Conservation (phyloP, 2,888 invertebrate species). For the Pollenia amentaria region DNA sequence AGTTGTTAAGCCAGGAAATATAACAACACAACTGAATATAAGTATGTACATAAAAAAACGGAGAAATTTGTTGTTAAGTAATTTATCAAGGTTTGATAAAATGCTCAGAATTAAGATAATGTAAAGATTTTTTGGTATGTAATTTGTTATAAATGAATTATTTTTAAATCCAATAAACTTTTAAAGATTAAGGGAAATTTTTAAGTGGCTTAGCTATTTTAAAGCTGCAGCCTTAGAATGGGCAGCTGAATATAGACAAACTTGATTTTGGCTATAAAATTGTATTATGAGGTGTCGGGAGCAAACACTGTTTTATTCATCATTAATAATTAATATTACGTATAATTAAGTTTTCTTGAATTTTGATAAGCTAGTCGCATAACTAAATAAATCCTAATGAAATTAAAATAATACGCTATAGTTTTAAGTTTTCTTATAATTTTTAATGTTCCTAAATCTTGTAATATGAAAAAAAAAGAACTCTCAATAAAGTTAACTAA, state of each 20-base stretch:
- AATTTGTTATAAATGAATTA: neutral
- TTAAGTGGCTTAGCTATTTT: neutral
- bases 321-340: too few species aligned
- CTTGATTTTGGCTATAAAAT: too few species aligned
- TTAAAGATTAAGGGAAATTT: neutral
- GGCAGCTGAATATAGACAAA: neutral
- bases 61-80: conserved; percentile 51
- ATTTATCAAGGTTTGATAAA: conserved; percentile 61
- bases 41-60: conserved; percentile 3
- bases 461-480: too few species aligned
- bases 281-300: too few species aligned
- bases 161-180: neutral
- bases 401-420: too few species aligned
- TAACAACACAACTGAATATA: conserved; percentile 6
- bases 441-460: too few species aligned
- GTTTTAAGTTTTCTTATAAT: too few species aligned
- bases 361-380: too few species aligned
- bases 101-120: neutral
- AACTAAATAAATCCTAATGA: too few species aligned
- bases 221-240: neutral
- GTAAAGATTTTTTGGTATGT: neutral
- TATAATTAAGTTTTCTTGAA: too few species aligned
- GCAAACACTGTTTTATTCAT: too few species aligned
- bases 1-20: conserved; percentile 52
- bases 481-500: too few species aligned